Evolutionary conservation across 1,140 invertebrate genomes (phyloP).

Genomic region (Drosophila ambigua): DNA sequence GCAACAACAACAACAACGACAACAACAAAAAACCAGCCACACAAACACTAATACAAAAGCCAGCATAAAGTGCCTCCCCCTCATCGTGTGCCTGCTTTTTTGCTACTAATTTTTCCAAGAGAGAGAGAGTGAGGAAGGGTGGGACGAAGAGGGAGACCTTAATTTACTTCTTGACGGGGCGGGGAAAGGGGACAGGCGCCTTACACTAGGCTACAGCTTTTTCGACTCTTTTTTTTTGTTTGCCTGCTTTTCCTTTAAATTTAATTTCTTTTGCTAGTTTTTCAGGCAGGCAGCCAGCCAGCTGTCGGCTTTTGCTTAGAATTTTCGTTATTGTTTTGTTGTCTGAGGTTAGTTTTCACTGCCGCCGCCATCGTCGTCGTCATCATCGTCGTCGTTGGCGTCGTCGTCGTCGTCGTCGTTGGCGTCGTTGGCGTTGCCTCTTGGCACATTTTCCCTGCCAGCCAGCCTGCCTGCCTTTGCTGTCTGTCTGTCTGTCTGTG

Average conservation of each 20-base stretch:
- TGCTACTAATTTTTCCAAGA: slow-evolving; percentile 4
- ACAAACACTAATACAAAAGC: slow-evolving; percentile 30
- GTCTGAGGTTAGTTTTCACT: slow-evolving; percentile 81
- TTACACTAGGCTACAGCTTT: slow-evolving; percentile 57
- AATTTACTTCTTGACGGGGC: slow-evolving; percentile 49
- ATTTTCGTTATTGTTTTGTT: slow-evolving; percentile 82
- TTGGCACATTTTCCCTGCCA: slow-evolving; percentile 73
- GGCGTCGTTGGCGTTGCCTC: slow-evolving; percentile 49
- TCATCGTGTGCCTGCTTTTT: slow-evolving; percentile 24
- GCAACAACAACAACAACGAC: slow-evolving; percentile 15
- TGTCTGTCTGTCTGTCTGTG: slow-evolving; percentile 8
- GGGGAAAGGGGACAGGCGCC: slow-evolving; percentile 5
- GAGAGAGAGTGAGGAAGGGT: background rate
- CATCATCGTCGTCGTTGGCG: slow-evolving; percentile 21
- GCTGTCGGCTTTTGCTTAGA: slow-evolving; percentile 68
- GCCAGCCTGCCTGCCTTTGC: slow-evolving; percentile 33
- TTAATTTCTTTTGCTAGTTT: slow-evolving; percentile 81
- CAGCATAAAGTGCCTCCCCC: slow-evolving; percentile 32
- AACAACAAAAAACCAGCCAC: slow-evolving; percentile 2
- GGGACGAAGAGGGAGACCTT: slow-evolving; percentile 20
- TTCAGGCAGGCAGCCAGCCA: slow-evolving; percentile 29
- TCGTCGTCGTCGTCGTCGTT: slow-evolving; percentile 12
- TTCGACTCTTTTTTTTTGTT: slow-evolving; percentile 9
- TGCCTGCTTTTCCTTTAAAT: slow-evolving; percentile 62
- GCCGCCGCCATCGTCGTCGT: slow-evolving; percentile 51